phyloP scores from a whole-genome alignment of 2,797 vertebrate species.

The Sebastes wilsoni region DNA sequence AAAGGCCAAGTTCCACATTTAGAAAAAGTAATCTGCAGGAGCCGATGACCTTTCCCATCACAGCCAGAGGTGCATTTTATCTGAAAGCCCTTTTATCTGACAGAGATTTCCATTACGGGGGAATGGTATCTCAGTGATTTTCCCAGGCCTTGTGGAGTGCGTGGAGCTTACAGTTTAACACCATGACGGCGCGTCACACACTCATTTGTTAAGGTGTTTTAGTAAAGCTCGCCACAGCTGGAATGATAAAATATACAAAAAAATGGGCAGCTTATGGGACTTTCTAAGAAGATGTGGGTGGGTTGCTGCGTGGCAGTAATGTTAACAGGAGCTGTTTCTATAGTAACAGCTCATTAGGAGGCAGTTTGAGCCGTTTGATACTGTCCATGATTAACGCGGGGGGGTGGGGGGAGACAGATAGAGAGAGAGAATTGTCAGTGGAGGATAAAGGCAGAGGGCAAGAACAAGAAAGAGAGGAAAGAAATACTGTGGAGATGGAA shows the following conservation, averaged over 20 bases:
- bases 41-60: constrained; percentile 32
- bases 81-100: constrained; percentile 26
- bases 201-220: constrained; percentile 14
- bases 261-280: constrained; percentile 40
- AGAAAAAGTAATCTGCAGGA: not conserved
- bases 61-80: constrained; percentile 31
- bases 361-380: constrained; percentile 78
- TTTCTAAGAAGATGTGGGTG: constrained; percentile 42
- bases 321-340: constrained; percentile 78
- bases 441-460: constrained; percentile 18
- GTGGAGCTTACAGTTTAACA: constrained; percentile 21
- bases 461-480: not conserved
- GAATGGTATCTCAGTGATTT: constrained; percentile 9
- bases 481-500: not conserved
- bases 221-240: constrained; percentile 35
- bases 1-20: not conserved
- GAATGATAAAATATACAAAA: constrained; percentile 47
- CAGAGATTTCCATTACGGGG: constrained; percentile 6
- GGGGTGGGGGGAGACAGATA: not conserved
- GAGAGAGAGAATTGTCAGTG: constrained; percentile 6
- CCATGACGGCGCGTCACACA: constrained; percentile 2
- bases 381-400: constrained; percentile 77
- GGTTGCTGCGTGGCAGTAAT: constrained; percentile 52
- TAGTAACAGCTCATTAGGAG: constrained; percentile 84
- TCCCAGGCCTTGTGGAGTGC: not conserved